A percentile compares a stretch with the other conserved stretches of the same genome.
Conservation (phyloP, 2,888 invertebrate genomes). For the Halictus ligatus region DNA sequence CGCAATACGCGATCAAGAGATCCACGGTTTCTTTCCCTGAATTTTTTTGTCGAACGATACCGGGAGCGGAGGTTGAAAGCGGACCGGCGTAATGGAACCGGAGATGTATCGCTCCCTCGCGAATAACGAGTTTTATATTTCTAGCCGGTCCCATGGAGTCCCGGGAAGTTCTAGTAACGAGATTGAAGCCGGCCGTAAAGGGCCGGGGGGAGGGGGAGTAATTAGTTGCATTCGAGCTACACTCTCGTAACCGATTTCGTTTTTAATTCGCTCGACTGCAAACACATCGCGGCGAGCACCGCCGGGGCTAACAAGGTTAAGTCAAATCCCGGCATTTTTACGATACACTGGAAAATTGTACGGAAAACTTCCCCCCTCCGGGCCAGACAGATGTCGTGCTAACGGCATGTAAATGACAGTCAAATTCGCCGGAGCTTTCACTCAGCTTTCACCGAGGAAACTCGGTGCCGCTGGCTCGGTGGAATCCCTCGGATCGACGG, state of each 20-base stretch:
- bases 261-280: constrained; percentile 43
- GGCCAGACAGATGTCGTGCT: not conserved
- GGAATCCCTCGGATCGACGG: not conserved
- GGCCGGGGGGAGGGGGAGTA: constrained; percentile 17
- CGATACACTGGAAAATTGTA: constrained; percentile 11
- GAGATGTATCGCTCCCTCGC: constrained; percentile 66
- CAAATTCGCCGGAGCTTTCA: not conserved
- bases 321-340: not conserved
- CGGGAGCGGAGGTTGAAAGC: constrained; percentile 53
- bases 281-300: not conserved
- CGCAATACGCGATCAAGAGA: constrained; percentile 47
- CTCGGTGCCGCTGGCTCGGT: not conserved
- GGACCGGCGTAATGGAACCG: constrained; percentile 57
- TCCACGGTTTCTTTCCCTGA: constrained; percentile 32
- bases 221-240: constrained; percentile 55
- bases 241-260: constrained; percentile 47
- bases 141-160: constrained; percentile 23
- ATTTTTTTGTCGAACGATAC: constrained; percentile 43
- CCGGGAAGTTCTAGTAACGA: constrained; percentile 43
- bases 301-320: constrained; percentile 19
- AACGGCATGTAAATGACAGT: not conserved
- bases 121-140: constrained; percentile 68
- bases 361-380: not conserved
- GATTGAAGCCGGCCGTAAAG: constrained; percentile 38
- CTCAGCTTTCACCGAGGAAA: not conserved